Base-by-base conservation (phyloP, 2,888 invertebrate species). In the Chaetogeoica ovagalla region DNA sequence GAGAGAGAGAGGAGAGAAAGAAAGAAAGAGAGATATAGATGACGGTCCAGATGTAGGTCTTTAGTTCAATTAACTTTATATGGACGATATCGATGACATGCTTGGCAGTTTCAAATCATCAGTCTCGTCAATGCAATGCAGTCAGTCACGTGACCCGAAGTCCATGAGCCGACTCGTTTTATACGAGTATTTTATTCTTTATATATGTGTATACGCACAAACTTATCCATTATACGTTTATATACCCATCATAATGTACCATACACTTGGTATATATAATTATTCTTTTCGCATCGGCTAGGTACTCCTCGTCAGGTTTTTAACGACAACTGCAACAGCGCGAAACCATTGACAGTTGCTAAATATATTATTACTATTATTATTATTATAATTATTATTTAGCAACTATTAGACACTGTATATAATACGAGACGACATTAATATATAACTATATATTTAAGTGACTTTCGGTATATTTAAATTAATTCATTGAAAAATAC, bases 41-140 rank as follows among this genome's bases (percentile, higher is more conserved):
- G 79, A 55, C 71, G 63, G 63, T 19, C 63, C 21, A 71, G 79
- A 79, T 79, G 79, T 79, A 79, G 79, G 79, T 79, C 79, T 79
- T 79, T 79, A 79, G 79, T 79, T 79, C 79, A 79, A 79, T 79
- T 79, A 79, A 79, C 79, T 79, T 79, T 79, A 79, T 79, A 79
- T 79, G 79, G 79, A 71, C 65, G 79, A 79, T 79, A 71, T 60
- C 9, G 73, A 74, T 68, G 74, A 74, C 79, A 74, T 79, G 81
- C 66, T 60, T 57, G 81, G 70, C 70, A 57, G 63, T 79, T 77
- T 79, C 79, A 70, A 69, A 70, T 70, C 70, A 70, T 70, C 70
- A 60, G 65, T 81, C 48, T 48, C 66, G 81, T 79, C 79, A 79
- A 30, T 30, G 63, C 79, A 79, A 79, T 71, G 79, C 63, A 79